Conservation (phyloP, 2,797 vertebrate species). For the Pantherophis alleghaniensis region DNA sequence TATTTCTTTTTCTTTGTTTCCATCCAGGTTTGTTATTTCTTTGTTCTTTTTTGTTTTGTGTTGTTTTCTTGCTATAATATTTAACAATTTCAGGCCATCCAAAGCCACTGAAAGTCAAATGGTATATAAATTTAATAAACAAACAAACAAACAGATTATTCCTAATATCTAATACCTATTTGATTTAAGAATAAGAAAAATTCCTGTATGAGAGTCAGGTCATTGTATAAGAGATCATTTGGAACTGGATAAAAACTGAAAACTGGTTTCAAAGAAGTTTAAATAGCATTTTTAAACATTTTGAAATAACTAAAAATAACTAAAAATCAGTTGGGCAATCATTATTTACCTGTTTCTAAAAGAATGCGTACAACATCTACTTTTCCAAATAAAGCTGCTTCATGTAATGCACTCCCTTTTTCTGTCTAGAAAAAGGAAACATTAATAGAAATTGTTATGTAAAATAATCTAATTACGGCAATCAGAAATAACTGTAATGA, state of each 20-base stretch:
- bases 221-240: constrained; percentile 18
- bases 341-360: constrained; percentile 87
- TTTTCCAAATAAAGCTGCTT: constrained; percentile 94
- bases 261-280: constrained; percentile 17
- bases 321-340: not conserved
- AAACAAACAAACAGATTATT: not conserved
- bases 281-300: not conserved
- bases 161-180: not conserved
- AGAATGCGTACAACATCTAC: constrained; percentile 94
- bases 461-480: not conserved
- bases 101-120: not conserved
- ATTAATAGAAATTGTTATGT: constrained; percentile 45
- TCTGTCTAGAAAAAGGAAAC: constrained; percentile 82
- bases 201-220: not conserved
- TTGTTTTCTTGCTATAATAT: not conserved
- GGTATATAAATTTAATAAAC: not conserved
- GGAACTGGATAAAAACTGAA: constrained; percentile 21
- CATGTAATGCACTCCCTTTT: constrained; percentile 94
- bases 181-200: not conserved
- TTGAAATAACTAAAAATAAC: constrained; percentile 7
- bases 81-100: not conserved
- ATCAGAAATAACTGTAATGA: constrained; percentile 12
- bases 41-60: not conserved
- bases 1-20: not conserved
- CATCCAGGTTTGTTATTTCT: not conserved